Conservation (phyloP, 1,140 invertebrate species). For the Drosophila pachea region DNA sequence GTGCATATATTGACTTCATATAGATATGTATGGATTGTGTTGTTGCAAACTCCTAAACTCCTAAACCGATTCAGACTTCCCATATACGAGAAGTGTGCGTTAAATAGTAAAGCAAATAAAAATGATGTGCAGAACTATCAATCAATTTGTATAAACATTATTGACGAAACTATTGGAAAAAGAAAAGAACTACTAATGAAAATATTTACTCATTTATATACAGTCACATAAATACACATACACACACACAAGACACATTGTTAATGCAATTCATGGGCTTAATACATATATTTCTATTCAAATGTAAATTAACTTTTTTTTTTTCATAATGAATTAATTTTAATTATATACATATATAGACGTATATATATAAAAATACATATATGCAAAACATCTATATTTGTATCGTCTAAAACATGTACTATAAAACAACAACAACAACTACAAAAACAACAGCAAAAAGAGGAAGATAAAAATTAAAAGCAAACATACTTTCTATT, state of each 20-base stretch:
- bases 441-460: neutral
- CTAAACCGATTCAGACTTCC: neutral
- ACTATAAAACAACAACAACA: conserved; percentile 25
- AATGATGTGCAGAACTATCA: conserved; percentile 8
- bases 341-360: neutral
- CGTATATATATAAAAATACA: conserved; percentile 12
- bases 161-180: conserved; percentile 17
- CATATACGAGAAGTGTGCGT: neutral
- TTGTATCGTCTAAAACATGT: conserved; percentile 40
- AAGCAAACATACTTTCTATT: conserved; percentile 18
- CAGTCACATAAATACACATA: conserved; percentile 20
- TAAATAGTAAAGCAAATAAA: conserved; percentile 2
- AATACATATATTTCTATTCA: conserved; percentile 18
- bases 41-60: conserved; percentile 22
- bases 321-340: conserved; percentile 10
- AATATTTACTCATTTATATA: conserved; percentile 1
- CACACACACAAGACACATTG: conserved; percentile 20
- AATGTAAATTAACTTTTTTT: conserved; percentile 32
- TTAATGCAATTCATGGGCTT: conserved; percentile 39
- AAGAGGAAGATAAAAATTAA: neutral
- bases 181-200: neutral
- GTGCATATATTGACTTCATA: conserved; percentile 15
- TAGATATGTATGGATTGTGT: conserved; percentile 13
- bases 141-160: conserved; percentile 33
- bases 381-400: conserved; percentile 36